Conservation (phyloP, 2,888 invertebrate species). For the Emesis furor region DNA sequence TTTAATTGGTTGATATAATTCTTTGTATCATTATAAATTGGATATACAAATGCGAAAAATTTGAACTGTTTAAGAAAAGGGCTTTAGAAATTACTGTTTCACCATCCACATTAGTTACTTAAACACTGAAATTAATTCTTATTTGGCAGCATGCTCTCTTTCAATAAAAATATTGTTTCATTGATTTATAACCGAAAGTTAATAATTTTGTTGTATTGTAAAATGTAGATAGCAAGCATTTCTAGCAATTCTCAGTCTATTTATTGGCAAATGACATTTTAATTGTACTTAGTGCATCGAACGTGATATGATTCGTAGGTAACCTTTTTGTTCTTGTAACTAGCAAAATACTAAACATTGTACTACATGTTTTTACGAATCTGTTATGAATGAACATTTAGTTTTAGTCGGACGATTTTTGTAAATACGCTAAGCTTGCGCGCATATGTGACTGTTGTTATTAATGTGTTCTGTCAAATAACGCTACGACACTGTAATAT, state of each 20-base stretch:
- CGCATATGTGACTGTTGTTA: conserved; percentile 91
- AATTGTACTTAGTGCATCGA: conserved; percentile 78
- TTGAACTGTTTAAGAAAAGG: neutral
- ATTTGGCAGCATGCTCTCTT: conserved; percentile 49
- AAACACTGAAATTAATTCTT: neutral
- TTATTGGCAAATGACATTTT: conserved; percentile 90
- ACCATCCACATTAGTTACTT: neutral
- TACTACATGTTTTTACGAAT: conserved; percentile 9
- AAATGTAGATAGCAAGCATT: conserved; percentile 76
- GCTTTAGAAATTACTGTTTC: neutral
- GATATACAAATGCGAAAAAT: too few relatives aligned
- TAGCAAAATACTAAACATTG: conserved; percentile 25
- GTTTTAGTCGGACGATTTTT: conserved; percentile 81
- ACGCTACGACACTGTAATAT: conserved; percentile 83
- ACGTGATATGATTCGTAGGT: conserved; percentile 68
- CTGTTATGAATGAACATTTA: conserved; percentile 72
- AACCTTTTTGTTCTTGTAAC: conserved; percentile 16
- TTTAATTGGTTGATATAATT: too few relatives aligned
- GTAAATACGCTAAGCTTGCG: conserved; percentile 91
- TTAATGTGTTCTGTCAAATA: conserved; percentile 83
- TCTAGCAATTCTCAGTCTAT: conserved; percentile 79
- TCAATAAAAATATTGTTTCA: neutral
- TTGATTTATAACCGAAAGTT: neutral
- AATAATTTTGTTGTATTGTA: neutral
- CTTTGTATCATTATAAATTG: too few relatives aligned